Base-by-base conservation (phyloP, 1,140 invertebrate genomes). In the Yoshiicerus persimilis region DNA sequence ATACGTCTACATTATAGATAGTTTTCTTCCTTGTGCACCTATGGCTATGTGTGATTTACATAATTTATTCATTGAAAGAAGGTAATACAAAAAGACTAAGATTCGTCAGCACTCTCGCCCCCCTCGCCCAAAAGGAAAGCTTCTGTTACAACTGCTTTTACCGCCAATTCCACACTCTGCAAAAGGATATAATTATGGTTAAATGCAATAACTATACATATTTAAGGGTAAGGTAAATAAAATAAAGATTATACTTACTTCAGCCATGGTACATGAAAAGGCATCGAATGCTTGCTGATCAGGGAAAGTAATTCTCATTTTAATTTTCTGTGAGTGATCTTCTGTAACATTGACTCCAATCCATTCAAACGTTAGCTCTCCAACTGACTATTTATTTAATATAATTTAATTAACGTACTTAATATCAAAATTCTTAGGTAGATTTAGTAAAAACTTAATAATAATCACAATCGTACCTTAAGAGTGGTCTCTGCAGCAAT, bases 361-460 rank as follows among this genome's bases (percentile, higher is more conserved):
- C 88, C 88, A 89, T 77, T 89, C 86, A 34, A 87, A 89, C 9
- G 88, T 87, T 39, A 41, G 36, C 20, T 89, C 62, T 34, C 80
- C 88, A 64, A 56, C 20, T 75, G 88, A 27, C 88, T 89, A 38
- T 36, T 38, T 39, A 4, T 20, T 47, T 77, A 16, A 36, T 34
- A 36, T 9, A 83, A 80, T 39, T 36, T 11, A 85, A 16, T 47
- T 70, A 23, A 47, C 27, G 36, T 56, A 16, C 23, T 75, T 36
- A 34, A 30, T 30, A 34, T 75, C 6, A 5, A 86, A 41, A 27
- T n/a, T n/a, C n/a, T n/a, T n/a, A n/a, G n/a, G n/a, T n/a, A n/a
- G n/a, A n/a, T n/a, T n/a, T n/a, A 66, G 13, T 41, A 34, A 25
- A 88, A 8, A 23, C 8, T 47, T 77, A 38, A 13, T 66, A 30